Evolutionary conservation across 2,113 vertebrate species (phyloP).

Genomic region (Cavia aperea): DNA sequence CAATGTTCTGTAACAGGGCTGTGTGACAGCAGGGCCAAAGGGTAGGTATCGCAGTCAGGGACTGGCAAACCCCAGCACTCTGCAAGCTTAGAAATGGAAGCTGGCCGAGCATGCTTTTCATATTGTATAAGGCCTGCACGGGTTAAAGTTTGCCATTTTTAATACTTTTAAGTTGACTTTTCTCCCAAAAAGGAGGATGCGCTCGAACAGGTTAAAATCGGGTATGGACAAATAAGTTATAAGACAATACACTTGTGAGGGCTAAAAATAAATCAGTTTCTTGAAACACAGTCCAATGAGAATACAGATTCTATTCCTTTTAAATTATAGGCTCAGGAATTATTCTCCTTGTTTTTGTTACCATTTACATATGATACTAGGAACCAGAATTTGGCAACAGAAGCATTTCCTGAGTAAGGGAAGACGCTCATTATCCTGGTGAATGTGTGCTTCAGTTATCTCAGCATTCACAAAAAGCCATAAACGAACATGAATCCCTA

Average conservation of each 20-base stretch:
- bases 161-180: not conserved
- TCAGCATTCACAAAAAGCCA: not conserved
- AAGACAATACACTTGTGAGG: not conserved
- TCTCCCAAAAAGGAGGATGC: not conserved
- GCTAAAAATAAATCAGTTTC: not conserved
- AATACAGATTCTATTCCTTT: not conserved
- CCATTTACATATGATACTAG: not conserved
- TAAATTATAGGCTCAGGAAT: not conserved
- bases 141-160: not conserved
- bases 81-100: not conserved
- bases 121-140: not conserved
- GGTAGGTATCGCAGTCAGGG: not conserved
- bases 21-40: not conserved
- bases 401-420: not conserved
- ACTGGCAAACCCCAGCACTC: not conserved
- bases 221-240: not conserved
- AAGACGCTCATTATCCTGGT: not conserved
- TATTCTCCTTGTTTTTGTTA: not conserved
- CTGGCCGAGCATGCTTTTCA: fast-evolving
- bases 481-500: not conserved
- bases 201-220: not conserved
- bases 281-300: not conserved
- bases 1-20: not conserved
- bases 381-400: not conserved
- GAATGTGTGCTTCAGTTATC: not conserved